Evolutionary conservation across 2,797 vertebrate species (phyloP).

Genomic region (Alca torda): DNA sequence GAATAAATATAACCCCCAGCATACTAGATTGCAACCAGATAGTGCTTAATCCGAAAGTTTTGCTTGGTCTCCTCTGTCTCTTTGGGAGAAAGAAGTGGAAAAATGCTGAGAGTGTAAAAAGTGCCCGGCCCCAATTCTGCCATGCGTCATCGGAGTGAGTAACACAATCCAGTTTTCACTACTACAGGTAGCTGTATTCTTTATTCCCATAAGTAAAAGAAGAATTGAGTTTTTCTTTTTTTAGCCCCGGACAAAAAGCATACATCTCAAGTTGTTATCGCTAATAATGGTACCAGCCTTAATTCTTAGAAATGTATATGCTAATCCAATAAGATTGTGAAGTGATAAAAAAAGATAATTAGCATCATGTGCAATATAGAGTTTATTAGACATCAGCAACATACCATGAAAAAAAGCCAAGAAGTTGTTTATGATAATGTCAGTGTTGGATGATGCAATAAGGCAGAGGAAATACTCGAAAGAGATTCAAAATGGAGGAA

Average conservation of each 20-base stretch:
- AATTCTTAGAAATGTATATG: background rate
- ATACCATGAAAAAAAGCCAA: background rate
- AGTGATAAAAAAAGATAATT: background rate
- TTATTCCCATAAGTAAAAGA: background rate
- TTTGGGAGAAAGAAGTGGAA: background rate
- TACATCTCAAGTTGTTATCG: background rate
- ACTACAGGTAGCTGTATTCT: background rate
- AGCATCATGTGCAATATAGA: fast-evolving
- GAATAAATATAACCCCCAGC: background rate
- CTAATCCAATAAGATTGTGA: background rate
- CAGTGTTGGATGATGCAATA: background rate
- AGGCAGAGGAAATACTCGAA: background rate
- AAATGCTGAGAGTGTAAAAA: background rate
- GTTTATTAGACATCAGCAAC: background rate
- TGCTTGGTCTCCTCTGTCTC: background rate
- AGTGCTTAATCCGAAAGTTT: background rate
- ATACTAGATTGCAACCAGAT: background rate
- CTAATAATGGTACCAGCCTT: background rate
- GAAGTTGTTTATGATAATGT: background rate
- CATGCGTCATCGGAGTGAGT: background rate
- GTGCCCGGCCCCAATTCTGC: background rate
- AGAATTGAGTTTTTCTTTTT: background rate
- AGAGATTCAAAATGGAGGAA: background rate
- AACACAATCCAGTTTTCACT: background rate
- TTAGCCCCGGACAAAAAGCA: background rate